Evolutionary conservation across 35 echinoderm and acorn worm genomes (phyloP).

Genomic region (Hemicentrotus pulcherrimus): DNA sequence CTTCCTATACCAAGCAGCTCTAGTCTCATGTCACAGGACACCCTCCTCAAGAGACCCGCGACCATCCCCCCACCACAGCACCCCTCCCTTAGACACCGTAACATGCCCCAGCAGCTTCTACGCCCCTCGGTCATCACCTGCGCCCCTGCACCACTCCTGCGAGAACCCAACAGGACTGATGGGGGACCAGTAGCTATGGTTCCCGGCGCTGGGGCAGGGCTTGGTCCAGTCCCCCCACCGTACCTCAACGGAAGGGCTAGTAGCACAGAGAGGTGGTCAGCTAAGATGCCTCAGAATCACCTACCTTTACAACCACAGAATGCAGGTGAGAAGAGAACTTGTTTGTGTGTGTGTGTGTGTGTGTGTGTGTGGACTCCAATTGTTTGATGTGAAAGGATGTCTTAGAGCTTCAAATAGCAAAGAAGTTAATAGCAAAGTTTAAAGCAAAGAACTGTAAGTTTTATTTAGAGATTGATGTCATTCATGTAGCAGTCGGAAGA

Average conservation of each 20-base stretch:
- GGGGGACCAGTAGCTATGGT: background rate
- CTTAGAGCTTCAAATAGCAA: no score
- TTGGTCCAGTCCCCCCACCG: background rate
- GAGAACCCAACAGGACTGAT: background rate
- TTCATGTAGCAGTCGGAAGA: no score
- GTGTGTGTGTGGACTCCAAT: background rate
- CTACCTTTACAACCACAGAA: background rate
- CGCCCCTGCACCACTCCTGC: conserved; percentile 66
- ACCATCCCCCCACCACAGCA: conserved; percentile 4
- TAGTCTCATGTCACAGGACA: conserved; percentile 58
- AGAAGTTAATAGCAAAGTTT: no score
- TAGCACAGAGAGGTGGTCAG: conserved; percentile 15
- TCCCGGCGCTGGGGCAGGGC: background rate
- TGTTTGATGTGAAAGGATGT: background rate
- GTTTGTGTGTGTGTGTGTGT: background rate
- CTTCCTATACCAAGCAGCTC: conserved; percentile 74
- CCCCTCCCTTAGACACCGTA: conserved; percentile 43
- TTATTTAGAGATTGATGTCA: no score
- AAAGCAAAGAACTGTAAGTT: no score
- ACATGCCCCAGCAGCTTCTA: conserved; percentile 68
- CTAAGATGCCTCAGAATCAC: conserved; percentile 20
- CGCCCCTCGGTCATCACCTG: conserved; percentile 82
- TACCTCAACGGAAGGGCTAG: background rate
- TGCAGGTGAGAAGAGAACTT: background rate
- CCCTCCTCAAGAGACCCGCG: background rate